phyloP scores from a whole-genome alignment of 92 coral and sea anemone species.

The Plumapathes pennacea region DNA sequence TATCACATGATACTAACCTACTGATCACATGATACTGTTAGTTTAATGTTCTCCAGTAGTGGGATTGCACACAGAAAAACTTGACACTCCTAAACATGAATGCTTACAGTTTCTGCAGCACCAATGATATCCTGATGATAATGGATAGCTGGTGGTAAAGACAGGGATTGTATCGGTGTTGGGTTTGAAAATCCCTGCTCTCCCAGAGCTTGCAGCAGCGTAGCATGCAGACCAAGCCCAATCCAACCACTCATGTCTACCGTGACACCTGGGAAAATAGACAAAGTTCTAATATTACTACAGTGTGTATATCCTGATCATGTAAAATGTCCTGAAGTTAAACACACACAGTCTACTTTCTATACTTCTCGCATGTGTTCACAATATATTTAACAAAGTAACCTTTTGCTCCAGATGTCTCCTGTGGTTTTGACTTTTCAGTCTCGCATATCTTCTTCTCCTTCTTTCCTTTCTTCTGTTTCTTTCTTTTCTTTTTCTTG shows the following conservation, averaged over 20 bases:
- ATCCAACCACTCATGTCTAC: constrained; percentile 73
- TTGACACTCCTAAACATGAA: neutral
- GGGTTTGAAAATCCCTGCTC: constrained; percentile 79
- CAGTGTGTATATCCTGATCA: too few relatives aligned
- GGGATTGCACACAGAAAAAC: neutral
- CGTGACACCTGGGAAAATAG: constrained; percentile 2
- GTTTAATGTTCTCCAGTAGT: too few relatives aligned
- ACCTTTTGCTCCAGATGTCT: neutral
- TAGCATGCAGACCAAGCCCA: constrained; percentile 68
- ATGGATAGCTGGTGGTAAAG: constrained; percentile 83
- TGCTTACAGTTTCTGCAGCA: constrained; percentile 95
- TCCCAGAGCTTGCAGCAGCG: constrained; percentile 51
- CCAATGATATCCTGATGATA: constrained; percentile 88
- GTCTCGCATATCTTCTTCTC: constrained; percentile 36
- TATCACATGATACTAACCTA: too few relatives aligned
- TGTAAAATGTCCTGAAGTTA: too few relatives aligned
- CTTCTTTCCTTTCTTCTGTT: constrained; percentile 49
- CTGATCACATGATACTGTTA: too few relatives aligned
- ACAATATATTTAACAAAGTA: too few relatives aligned
- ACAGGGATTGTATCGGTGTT: constrained; percentile 84
- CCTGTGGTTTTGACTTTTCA: constrained; percentile 14
- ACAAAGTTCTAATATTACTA: too few relatives aligned
- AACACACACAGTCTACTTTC: neutral
- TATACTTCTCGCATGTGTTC: too few relatives aligned
- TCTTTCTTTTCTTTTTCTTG: constrained; percentile 13